phyloP scores from a whole-genome alignment of 2,113 vertebrate species.

The Rafetus swinhoei region DNA sequence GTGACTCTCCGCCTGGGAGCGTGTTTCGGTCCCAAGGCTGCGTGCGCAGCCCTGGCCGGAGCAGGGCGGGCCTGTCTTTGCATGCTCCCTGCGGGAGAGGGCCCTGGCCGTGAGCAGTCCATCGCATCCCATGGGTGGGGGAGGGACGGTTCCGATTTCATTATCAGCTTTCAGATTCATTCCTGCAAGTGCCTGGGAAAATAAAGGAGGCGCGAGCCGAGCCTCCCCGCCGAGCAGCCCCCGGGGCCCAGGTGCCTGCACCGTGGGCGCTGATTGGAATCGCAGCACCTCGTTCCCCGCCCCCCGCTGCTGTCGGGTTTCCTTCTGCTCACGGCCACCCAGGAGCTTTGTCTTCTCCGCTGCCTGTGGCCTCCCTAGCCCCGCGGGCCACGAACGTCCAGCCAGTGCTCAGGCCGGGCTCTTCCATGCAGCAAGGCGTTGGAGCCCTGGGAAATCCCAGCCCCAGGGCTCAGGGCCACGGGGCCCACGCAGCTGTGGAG shows the following conservation, averaged over 20 bases:
- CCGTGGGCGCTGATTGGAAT: neutral
- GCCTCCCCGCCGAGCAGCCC: neutral
- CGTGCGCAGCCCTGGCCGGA: neutral
- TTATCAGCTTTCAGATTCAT: neutral
- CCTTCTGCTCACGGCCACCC: neutral
- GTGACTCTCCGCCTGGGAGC: neutral
- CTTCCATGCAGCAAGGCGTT: neutral
- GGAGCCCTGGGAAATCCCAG: neutral
- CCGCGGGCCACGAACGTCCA: neutral
- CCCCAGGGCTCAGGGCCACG: neutral
- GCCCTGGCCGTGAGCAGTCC: neutral
- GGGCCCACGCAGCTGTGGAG: too few relatives aligned
- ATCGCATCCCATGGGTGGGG: neutral
- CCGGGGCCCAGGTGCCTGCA: neutral
- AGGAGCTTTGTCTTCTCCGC: neutral
- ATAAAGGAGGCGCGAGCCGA: neutral
- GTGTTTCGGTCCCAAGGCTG: neutral
- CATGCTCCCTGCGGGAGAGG: neutral
- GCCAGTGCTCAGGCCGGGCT: neutral
- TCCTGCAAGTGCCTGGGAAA: neutral
- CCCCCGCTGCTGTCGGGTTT: too few relatives aligned
- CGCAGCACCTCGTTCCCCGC: neutral
- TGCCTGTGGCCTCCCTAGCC: fast-evolving
- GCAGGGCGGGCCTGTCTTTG: fast-evolving
- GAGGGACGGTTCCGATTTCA: constrained; percentile 4